Conservation (phyloP, 2,113 vertebrate genomes). For the Nothoprocta perdicaria region DNA sequence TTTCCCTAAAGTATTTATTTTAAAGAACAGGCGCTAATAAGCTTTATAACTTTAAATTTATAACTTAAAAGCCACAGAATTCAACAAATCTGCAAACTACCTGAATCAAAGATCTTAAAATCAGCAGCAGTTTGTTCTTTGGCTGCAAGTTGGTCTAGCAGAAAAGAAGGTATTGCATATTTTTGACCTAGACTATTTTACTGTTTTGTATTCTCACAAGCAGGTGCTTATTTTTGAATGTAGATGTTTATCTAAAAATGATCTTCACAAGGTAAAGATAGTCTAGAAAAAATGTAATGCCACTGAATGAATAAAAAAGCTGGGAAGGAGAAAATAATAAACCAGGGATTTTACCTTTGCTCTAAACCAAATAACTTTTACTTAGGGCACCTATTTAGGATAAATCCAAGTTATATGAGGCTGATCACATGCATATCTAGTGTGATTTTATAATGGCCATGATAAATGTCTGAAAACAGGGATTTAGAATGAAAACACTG, state of each 20-base stretch:
- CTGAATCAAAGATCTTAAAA: neutral
- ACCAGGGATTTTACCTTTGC: slow-evolving; percentile 21
- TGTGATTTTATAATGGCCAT: slow-evolving; percentile 70
- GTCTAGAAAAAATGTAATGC: slow-evolving; percentile 1
- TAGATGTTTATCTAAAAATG: neutral
- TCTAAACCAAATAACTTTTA: slow-evolving; percentile 46
- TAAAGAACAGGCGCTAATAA: neutral
- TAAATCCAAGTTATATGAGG: slow-evolving; percentile 24
- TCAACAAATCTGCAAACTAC: neutral
- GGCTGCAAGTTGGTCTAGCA: neutral
- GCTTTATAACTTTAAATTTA: too few species aligned
- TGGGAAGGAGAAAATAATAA: neutral
- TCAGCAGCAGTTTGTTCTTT: neutral
- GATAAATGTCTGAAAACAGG: slow-evolving; percentile 72
- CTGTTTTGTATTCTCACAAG: neutral
- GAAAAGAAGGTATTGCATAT: neutral
- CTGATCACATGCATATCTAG: slow-evolving; percentile 62
- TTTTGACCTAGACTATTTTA: neutral
- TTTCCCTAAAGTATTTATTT: slow-evolving; percentile 6
- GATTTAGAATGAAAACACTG: slow-evolving; percentile 73
- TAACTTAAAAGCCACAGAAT: neutral
- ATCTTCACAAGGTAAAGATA: neutral
- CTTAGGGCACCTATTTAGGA: slow-evolving; percentile 39
- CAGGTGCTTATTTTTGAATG: neutral
- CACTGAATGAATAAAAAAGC: neutral